These are phyloP conservation scores for Heliconius cydno DNA, from an alignment of 2,888 invertebrate species.

Conservation along the genomic window DNA sequence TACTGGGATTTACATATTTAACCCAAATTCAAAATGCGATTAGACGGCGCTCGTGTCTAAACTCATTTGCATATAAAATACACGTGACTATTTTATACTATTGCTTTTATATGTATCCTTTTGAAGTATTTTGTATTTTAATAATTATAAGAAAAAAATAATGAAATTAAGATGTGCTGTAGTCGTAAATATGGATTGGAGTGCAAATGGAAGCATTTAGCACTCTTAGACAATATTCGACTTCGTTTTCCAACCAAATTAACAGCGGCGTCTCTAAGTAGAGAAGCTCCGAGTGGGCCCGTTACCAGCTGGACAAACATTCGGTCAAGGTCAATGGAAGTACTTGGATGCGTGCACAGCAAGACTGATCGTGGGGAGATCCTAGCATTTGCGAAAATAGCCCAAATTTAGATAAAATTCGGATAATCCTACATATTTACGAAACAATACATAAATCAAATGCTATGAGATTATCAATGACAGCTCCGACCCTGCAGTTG, in stretches of 20 bases:
- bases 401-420: not conserved
- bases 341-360: no score
- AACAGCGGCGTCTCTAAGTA: not conserved
- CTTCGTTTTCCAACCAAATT: not conserved
- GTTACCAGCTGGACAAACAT: not conserved
- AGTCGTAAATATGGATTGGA: not conserved
- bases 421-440: not conserved
- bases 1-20: conserved; percentile 22
- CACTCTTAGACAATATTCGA: not conserved
- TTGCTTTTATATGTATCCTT: not conserved
- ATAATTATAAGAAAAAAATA: not conserved
- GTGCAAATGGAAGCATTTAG: not conserved
- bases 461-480: not conserved
- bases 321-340: not conserved
- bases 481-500: not conserved
- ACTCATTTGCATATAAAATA: conserved; percentile 11
- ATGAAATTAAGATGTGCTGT: not conserved
- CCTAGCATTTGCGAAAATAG: not conserved
- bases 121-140: not conserved
- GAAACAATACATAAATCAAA: not conserved
- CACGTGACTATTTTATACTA: not conserved
- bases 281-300: not conserved
- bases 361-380: no score
- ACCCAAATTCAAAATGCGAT: conserved; percentile 18
- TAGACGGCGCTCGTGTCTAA: not conserved